Conservation (phyloP, 2,888 invertebrate genomes). For the Digitonthophagus gazella region DNA sequence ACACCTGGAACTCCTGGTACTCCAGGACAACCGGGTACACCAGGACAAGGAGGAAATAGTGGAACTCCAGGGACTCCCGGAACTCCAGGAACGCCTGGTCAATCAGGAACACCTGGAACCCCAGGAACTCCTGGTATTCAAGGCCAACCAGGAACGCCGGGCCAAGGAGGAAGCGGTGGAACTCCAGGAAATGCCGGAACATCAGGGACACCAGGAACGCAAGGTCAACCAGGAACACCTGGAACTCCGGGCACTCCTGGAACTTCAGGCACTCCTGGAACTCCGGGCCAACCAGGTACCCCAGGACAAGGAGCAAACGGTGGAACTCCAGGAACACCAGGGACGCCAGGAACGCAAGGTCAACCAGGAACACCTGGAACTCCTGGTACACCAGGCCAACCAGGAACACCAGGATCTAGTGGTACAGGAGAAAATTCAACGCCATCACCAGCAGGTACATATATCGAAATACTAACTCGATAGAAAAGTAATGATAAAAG, state of each 20-base stretch:
- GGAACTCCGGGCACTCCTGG: constrained; percentile 77
- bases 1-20: background rate
- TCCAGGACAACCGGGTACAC: background rate
- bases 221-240: constrained; percentile 51
- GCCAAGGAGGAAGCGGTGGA: constrained; percentile 18
- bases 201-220: constrained; percentile 66
- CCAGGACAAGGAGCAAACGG: constrained; percentile 57
- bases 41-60: constrained; percentile 15
- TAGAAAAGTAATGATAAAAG: too few species aligned
- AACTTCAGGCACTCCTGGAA: constrained; percentile 71
- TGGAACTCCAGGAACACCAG: constrained; percentile 68
- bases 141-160: constrained; percentile 6
- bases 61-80: constrained; percentile 22
- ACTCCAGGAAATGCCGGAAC: constrained; percentile 54
- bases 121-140: constrained; percentile 12
- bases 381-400: constrained; percentile 52
- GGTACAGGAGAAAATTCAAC: constrained; percentile 76
- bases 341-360: constrained; percentile 51
- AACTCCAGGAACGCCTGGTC: constrained; percentile 1
- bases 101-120: constrained; percentile 22
- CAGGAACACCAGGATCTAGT: constrained; percentile 71
- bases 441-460: too few species aligned
- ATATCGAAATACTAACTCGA: too few species aligned
- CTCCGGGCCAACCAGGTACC: constrained; percentile 64
- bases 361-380: constrained; percentile 41